Conservation (phyloP, 2,797 vertebrate species). For the Platyrinchus mystaceus region DNA sequence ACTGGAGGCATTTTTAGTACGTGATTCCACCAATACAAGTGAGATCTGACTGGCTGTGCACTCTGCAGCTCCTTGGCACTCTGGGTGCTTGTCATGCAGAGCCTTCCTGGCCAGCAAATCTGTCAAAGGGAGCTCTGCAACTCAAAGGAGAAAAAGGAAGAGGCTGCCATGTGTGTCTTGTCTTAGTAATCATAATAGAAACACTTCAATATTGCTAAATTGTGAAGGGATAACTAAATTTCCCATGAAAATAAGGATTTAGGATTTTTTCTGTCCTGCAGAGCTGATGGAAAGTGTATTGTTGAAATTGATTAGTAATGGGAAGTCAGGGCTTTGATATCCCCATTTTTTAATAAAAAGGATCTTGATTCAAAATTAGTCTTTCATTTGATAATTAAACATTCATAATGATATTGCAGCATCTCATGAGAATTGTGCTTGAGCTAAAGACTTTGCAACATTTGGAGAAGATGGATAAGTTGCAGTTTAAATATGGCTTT, state of each 20-base stretch:
- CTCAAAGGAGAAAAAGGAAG: not conserved
- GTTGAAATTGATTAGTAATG: not conserved
- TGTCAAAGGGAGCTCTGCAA: not conserved
- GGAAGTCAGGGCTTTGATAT: not conserved
- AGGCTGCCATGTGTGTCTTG: accelerated
- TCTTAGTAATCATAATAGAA: not conserved
- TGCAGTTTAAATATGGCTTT: not conserved
- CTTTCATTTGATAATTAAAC: constrained; percentile 1
- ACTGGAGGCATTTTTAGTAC: not conserved
- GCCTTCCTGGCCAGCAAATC: not conserved
- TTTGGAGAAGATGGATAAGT: not conserved
- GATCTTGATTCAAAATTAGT: not conserved
- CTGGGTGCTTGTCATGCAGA: not conserved
- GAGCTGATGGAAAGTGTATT: not conserved
- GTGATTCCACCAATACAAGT: not conserved
- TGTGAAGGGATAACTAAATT: not conserved
- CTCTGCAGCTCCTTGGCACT: not conserved
- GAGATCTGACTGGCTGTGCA: not conserved
- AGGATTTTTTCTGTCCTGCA: not conserved
- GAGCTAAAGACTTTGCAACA: not conserved
- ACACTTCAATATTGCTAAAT: not conserved
- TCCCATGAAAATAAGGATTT: not conserved
- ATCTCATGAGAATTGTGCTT: not conserved
- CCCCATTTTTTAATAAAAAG: not conserved
- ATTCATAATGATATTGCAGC: not conserved